Conservation (phyloP, 2,888 invertebrate species). For the Sycophila texana region DNA sequence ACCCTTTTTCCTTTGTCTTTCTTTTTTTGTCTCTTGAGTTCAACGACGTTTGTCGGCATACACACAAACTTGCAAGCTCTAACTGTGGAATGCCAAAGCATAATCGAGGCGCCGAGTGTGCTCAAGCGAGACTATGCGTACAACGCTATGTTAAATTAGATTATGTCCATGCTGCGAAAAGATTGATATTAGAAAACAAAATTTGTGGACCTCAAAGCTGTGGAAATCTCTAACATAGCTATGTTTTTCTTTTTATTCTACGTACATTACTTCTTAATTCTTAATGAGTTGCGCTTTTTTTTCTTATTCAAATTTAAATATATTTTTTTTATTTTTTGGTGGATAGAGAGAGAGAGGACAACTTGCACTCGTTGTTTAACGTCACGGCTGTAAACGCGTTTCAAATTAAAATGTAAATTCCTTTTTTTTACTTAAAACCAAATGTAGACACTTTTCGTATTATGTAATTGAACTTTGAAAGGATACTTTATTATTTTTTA, state of each 20-base stretch:
- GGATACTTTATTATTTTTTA: conserved; percentile 22
- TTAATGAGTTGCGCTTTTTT: conserved; percentile 50
- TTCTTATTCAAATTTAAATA: conserved; percentile 50
- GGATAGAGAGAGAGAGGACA: conserved; percentile 67
- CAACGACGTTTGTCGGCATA: conserved; percentile 8
- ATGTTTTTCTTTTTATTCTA: conserved; percentile 40
- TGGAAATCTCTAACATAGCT: conserved; percentile 67
- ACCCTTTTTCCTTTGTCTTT: not conserved
- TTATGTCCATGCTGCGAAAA: conserved; percentile 48
- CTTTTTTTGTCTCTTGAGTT: not conserved
- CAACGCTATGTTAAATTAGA: conserved; percentile 28
- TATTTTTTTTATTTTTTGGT: conserved; percentile 37
- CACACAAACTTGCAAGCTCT: conserved; percentile 30
- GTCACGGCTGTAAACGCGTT: conserved; percentile 23
- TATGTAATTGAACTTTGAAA: not conserved
- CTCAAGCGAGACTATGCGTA: conserved; percentile 43
- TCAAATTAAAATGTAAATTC: conserved; percentile 11
- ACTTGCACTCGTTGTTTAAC: conserved; percentile 67
- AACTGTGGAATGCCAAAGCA: conserved; percentile 46
- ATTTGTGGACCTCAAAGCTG: conserved; percentile 69
- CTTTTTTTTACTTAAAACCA: conserved; percentile 27
- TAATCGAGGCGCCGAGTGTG: conserved; percentile 47
- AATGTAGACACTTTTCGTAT: conserved; percentile 29
- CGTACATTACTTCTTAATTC: not conserved
- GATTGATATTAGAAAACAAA: conserved; percentile 51